Percentiles rank a stretch among this genome's conserved stretches.
Conservation (phyloP, 2,888 invertebrate genomes). For the Andrena haemorrhoa region DNA sequence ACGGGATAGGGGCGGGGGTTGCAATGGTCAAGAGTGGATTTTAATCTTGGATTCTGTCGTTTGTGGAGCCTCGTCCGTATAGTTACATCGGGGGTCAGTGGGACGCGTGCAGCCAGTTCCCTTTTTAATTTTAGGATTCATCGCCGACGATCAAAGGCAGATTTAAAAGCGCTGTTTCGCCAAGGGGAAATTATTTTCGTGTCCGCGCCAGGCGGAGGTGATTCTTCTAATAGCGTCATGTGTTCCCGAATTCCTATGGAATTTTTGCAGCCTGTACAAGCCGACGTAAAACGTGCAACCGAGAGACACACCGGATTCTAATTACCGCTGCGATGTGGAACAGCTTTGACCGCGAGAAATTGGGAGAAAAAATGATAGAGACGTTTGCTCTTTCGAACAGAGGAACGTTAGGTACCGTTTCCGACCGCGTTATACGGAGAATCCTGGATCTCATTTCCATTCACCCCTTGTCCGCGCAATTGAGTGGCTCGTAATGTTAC, state of each 20-base stretch:
- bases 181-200: too few relatives aligned
- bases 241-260: too few relatives aligned
- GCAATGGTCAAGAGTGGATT: background rate
- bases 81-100: too few relatives aligned
- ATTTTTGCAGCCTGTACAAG: too few relatives aligned
- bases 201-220: too few relatives aligned
- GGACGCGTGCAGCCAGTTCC: too few relatives aligned
- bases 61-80: too few relatives aligned
- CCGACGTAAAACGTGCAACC: background rate
- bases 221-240: too few relatives aligned
- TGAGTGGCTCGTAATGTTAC: constrained; percentile 9
- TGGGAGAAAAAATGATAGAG: background rate
- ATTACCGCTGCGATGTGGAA: background rate
- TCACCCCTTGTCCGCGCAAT: constrained; percentile 3
- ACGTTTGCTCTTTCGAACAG: background rate
- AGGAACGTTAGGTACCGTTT: constrained; percentile 5
- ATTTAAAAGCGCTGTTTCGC: too few relatives aligned
- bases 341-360: background rate
- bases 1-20: background rate
- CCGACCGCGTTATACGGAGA: background rate
- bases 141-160: too few relatives aligned
- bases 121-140: too few relatives aligned
- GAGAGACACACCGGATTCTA: background rate
- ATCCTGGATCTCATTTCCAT: background rate
- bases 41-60: background rate